Evolutionary conservation across 2,888 invertebrate genomes (phyloP), one percentile per base, ranked within the genome.

Genomic region (Alviniconcha strummeri): DNA sequence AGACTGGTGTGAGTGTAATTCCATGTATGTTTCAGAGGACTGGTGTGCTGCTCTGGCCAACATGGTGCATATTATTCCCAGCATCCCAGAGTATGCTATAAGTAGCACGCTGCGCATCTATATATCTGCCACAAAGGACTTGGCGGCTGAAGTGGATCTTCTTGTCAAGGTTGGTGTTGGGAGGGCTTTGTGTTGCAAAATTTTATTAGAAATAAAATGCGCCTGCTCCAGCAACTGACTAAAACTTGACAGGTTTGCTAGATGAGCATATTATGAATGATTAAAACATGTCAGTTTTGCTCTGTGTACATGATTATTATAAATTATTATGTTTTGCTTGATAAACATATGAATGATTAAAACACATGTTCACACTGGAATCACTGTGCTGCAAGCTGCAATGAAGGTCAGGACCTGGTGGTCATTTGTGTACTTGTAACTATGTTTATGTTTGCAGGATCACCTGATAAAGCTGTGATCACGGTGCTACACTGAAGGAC

Each of bases 21-120:
- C 69, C 54, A 13, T 71, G n/a, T 71, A 7, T 57, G 56, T 52
- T 81, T 2, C 88, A 93, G 93, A 93, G 86, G 93, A 93, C 80
- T 93, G 93, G 93, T 89, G 89, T 67, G 87, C 90, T 4, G 92
- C 91, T 8, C 85, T 91, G 15, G 90, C 91, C 57, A 92, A 90
- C 71, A 83, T 91, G 78, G 89, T 90, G 72, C 90, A 92, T 76
- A 84, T 90, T 5, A 88, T 90, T 36, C 90, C 90, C 19, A 87
- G 86, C 19, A 87, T 91, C 9, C 90, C 92, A 0, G 90, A 91
- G 55, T 89, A 91, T 36, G 85, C 91, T 6, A 87, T 90, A 55
- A 90, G 90, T 77, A 90, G 90, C 84, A 86, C 89, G 11, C 86
- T 92, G 17, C 86, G 90, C 9, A 86, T 93, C 17, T 93, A 91